Conservation (phyloP, 2,113 vertebrate genomes). For the Psephotus haematonotus region DNA sequence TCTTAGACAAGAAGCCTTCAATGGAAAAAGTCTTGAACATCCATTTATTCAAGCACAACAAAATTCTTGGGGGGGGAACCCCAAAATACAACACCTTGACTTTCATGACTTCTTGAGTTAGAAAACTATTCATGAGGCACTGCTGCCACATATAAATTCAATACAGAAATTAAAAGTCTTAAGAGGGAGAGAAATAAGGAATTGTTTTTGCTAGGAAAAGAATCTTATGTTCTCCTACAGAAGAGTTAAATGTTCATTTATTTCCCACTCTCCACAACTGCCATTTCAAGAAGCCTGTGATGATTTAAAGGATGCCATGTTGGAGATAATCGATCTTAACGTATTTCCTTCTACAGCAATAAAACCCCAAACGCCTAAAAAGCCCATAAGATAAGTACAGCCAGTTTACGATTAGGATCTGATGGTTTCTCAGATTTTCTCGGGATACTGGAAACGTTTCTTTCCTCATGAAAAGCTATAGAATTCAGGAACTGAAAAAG, state of each 20-base stretch:
- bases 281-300: background rate
- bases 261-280: background rate
- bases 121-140: background rate
- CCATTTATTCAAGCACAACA: background rate
- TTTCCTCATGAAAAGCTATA: background rate
- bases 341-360: background rate
- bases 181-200: background rate
- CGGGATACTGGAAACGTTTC: background rate
- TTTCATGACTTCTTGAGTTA: background rate
- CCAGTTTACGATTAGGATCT: background rate
- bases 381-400: background rate
- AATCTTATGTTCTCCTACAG: background rate
- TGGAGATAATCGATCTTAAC: background rate
- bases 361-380: background rate
- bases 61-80: background rate
- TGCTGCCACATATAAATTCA: background rate
- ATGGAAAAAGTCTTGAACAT: background rate
- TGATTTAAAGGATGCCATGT: background rate
- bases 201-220: background rate
- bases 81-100: background rate
- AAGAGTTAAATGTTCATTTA: background rate
- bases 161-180: background rate
- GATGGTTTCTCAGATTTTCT: background rate
- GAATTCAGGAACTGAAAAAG: background rate
- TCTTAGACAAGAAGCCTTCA: background rate